Evolutionary conservation across 1,140 invertebrate species (phyloP).

Genomic region (Macrocentrus cingulum): DNA sequence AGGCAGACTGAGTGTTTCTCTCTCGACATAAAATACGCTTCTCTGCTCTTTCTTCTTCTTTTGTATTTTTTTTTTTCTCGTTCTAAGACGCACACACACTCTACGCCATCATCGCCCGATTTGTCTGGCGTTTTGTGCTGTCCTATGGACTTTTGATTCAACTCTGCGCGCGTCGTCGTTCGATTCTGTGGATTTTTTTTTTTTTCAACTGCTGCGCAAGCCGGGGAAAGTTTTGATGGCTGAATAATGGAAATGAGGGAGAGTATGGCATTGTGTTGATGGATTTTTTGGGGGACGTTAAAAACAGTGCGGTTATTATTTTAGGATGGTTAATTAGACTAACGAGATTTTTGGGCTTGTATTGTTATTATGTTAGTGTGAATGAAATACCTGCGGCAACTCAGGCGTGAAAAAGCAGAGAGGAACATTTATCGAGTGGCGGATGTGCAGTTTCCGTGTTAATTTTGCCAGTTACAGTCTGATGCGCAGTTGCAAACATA

Average conservation of each 20-base stretch:
- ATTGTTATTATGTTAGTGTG: too few relatives aligned
- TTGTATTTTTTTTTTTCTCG: slow-evolving; percentile 6
- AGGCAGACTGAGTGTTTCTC: slow-evolving; percentile 6
- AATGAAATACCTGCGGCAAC: slow-evolving; percentile 11
- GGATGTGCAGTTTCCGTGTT: slow-evolving; percentile 30
- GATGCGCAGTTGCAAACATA: slow-evolving; percentile 21
- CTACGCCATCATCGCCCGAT: neutral
- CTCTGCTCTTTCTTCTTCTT: neutral
- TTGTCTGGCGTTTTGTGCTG: neutral
- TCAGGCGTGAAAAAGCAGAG: slow-evolving; percentile 6
- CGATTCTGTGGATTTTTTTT: neutral
- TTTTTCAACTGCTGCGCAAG: too few relatives aligned
- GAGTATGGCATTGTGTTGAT: too few relatives aligned
- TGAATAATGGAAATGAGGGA: too few relatives aligned
- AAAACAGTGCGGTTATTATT: too few relatives aligned
- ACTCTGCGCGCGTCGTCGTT: neutral
- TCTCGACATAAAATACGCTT: neutral
- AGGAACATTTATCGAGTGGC: slow-evolving; percentile 16
- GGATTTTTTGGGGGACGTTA: neutral
- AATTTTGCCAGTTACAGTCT: slow-evolving; percentile 31
- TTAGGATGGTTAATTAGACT: too few relatives aligned
- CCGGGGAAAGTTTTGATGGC: neutral
- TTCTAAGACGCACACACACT: neutral
- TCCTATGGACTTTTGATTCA: neutral
- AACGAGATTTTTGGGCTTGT: too few relatives aligned